phyloP scores from a whole-genome alignment of 2,888 invertebrate genomes.

The Phyto melanocephala region DNA sequence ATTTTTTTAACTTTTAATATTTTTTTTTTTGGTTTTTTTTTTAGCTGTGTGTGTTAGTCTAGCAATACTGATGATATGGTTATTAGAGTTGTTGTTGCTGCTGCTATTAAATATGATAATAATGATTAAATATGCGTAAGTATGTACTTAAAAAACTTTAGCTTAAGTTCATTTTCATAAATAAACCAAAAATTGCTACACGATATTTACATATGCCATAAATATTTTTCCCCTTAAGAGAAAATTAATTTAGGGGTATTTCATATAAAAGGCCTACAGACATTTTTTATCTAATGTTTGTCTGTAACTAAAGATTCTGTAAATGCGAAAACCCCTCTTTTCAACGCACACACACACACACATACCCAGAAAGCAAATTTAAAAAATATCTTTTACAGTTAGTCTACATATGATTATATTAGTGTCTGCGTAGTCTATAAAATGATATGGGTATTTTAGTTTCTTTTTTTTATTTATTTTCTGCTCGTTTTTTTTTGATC shows the following conservation, averaged over 20 bases:
- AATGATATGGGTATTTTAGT: conserved; percentile 54
- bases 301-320: not conserved
- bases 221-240: conserved; percentile 3
- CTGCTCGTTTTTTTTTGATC: conserved; percentile 1
- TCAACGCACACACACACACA: no score
- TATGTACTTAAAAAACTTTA: conserved; percentile 33
- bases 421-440: conserved; percentile 40
- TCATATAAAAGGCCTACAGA: not conserved
- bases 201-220: conserved; percentile 55
- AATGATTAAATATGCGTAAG: conserved; percentile 55
- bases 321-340: not conserved
- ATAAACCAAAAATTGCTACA: conserved; percentile 55
- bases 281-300: not conserved
- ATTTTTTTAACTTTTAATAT: not conserved
- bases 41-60: not conserved
- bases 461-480: no score
- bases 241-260: not conserved
- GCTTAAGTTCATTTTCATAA: conserved; percentile 58
- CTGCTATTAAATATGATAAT: conserved; percentile 7
- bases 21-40: not conserved
- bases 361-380: not conserved
- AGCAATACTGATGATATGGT: not conserved
- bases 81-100: conserved; percentile 4
- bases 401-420: conserved; percentile 29
- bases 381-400: not conserved